These are phyloP conservation scores for Pseudachorutes palmiensis DNA, from an alignment of 1,140 invertebrate species.

Conservation along the genomic window DNA sequence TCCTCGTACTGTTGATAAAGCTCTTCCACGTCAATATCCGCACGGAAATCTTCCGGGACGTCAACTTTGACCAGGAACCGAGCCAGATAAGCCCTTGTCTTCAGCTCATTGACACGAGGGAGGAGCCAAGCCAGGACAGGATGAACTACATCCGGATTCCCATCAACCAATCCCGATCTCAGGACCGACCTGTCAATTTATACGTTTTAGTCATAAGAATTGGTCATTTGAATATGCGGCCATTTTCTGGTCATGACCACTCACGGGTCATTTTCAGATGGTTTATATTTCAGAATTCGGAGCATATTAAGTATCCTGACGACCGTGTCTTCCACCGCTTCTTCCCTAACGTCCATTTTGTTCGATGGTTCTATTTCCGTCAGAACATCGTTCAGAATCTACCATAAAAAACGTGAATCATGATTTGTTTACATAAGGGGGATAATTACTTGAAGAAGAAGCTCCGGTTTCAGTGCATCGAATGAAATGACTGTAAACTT, in stretches of 20 bases:
- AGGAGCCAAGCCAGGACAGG: constrained; percentile 72
- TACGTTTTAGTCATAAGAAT: too few species aligned
- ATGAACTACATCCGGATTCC: constrained; percentile 64
- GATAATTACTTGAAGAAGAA: constrained; percentile 54
- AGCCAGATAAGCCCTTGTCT: constrained; percentile 72
- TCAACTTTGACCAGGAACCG: constrained; percentile 66
- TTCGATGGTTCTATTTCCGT: constrained; percentile 55
- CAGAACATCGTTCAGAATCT: constrained; percentile 60
- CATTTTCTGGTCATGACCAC: too few species aligned
- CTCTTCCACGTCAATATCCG: constrained; percentile 64
- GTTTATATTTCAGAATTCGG: constrained; percentile 61
- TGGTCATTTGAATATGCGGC: too few species aligned
- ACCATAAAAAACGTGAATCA: constrained; percentile 17
- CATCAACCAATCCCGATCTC: constrained; percentile 62
- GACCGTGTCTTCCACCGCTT: constrained; percentile 55
- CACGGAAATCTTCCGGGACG: constrained; percentile 67
- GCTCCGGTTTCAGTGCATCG: constrained; percentile 64
- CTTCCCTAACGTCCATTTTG: constrained; percentile 54
- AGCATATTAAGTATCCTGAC: constrained; percentile 55
- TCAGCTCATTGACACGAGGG: constrained; percentile 58
- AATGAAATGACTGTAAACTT: constrained; percentile 77
- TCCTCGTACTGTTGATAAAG: constrained; percentile 66
- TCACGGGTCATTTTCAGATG: constrained; percentile 48
- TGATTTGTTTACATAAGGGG: background rate
- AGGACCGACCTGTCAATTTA: constrained; percentile 50